Evolutionary conservation across 2,888 invertebrate species (phyloP).

Genomic region (Vandiemenella viatica): DNA sequence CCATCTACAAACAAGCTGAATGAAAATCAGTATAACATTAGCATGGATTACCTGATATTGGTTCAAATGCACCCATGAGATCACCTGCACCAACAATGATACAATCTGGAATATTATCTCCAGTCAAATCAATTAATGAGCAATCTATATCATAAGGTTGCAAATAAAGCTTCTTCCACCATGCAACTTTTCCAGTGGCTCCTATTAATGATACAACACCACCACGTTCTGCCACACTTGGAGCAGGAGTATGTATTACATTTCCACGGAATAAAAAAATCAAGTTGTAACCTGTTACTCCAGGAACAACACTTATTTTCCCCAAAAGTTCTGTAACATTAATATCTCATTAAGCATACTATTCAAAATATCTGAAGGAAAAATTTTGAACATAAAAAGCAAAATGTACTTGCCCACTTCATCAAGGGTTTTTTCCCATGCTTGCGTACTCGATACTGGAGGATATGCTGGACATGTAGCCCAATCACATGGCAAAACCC

Average conservation of each 20-base stretch:
- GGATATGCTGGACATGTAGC: constrained; percentile 40
- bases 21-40: too few relatives aligned
- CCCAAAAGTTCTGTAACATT: constrained; percentile 45
- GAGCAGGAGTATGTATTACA: constrained; percentile 12
- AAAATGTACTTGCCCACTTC: constrained; percentile 25
- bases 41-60: constrained; percentile 38
- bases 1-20: too few relatives aligned
- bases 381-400: background rate
- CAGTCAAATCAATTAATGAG: constrained; percentile 53
- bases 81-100: constrained; percentile 58
- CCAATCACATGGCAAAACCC: constrained; percentile 59
- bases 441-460: constrained; percentile 4
- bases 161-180: constrained; percentile 53
- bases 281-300: constrained; percentile 48
- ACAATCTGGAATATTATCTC: constrained; percentile 56
- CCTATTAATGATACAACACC: constrained; percentile 57
- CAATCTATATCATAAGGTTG: constrained; percentile 61
- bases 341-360: too few relatives aligned
- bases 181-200: constrained; percentile 52
- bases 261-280: constrained; percentile 54
- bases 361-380: too few relatives aligned
- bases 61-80: constrained; percentile 41
- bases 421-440: constrained; percentile 29
- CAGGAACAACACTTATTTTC: constrained; percentile 50
- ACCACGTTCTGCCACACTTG: constrained; percentile 25